Percentiles rank a stretch among this genome's conserved stretches.
Evolutionary conservation across 2,113 vertebrate species (phyloP).

Genomic region (Petroica traversi): DNA sequence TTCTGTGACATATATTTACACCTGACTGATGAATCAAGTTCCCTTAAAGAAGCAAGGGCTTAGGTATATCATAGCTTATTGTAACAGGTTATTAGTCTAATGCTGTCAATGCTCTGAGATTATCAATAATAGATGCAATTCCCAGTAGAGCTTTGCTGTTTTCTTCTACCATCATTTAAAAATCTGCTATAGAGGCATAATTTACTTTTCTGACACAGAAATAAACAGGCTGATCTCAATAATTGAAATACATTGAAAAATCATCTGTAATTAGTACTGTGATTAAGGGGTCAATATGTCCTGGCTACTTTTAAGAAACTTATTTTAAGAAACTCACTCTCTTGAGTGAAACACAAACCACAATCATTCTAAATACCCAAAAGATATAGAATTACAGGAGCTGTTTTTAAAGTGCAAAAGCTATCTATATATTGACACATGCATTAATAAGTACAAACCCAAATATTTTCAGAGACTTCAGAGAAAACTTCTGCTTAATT

Average conservation of each 20-base stretch:
- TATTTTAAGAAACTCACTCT: background rate
- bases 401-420: background rate
- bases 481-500: background rate
- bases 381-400: no score
- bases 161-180: background rate
- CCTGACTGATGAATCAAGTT: background rate
- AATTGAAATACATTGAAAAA: conserved; percentile 7
- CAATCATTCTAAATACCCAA: background rate
- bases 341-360: background rate
- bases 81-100: background rate
- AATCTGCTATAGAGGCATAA: background rate
- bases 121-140: background rate
- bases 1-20: background rate
- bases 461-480: background rate
- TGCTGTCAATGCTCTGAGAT: background rate
- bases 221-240: background rate
- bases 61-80: background rate
- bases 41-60: background rate
- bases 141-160: background rate
- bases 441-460: background rate
- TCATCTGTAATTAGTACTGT: background rate
- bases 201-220: background rate
- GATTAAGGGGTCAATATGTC: background rate
- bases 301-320: background rate
- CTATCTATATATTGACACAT: background rate